Evolutionary conservation across 2,797 vertebrate species (phyloP), one percentile per base, ranked within the genome.

Genomic region (Euthynnus affinis): DNA sequence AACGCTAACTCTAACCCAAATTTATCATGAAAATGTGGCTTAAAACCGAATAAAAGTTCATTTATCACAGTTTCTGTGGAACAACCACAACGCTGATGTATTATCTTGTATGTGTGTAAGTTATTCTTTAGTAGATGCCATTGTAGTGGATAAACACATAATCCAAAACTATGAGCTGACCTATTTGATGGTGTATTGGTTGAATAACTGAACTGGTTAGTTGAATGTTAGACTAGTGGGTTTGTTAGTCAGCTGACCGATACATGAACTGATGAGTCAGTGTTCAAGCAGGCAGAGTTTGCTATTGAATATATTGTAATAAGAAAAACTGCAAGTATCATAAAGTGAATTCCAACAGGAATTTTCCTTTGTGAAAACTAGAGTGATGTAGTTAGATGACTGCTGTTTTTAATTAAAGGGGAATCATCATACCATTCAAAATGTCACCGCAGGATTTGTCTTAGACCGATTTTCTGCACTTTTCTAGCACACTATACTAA

Each of bases 361-460:
- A 12, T 12, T 59, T 37, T 25, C n/a, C n/a, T 49, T 32, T 61
- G 34, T 75, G 9, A 52, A 57, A 57, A 37, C n/a, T 6, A 5
- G 9, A 7, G 5, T 14, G n/a, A 29, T 76, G 32, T 8, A 42
- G 44, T 59, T 13, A 1, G 22, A 15, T 25, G 44, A 71, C 56
- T 60, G 37, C 37, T 73, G 49, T 17, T 72, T 61, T 46, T 55
- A 63, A 73, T 72, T 17, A 62, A 42, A 53, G 9, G 17, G 23
- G 23, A 42, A 61, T 61, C 22, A 61, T 63, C 20, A 32, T 18
- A 27, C 22, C 53, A 49, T 66, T 66, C 22, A 66, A 40, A 64
- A 51, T 51, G 53, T 22, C 44, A 17, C n/a, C 20, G 61, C 27
- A 25, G 6, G 17, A 37, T 15, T 25, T 57, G 3, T 34, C 7